These are phyloP conservation scores for Theonella swinhoei DNA, from an alignment of 37 sponge, comb jelly and placozoan genomes.

Conservation along the genomic window DNA sequence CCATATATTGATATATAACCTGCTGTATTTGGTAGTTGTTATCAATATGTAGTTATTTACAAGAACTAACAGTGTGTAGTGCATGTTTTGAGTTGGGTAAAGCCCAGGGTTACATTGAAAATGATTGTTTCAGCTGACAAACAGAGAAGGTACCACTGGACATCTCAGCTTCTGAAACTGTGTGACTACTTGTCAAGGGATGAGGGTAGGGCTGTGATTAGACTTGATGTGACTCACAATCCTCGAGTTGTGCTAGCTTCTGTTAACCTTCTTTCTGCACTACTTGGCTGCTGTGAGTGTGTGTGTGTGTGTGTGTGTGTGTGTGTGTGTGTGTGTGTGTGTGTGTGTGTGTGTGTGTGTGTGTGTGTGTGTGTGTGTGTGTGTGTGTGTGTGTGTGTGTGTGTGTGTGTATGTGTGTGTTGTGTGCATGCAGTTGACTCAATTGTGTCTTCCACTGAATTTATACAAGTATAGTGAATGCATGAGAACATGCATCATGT, in stretches of 20 bases:
- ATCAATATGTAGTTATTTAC: no score
- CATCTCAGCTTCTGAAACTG: not conserved
- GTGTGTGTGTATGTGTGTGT: no score
- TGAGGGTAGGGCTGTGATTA: not conserved
- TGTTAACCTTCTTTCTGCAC: not conserved
- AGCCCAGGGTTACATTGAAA: no score
- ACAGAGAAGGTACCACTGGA: not conserved
- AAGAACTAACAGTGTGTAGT: no score
- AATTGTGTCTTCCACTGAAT: no score
- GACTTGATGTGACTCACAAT: not conserved
- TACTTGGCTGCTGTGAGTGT: constrained; percentile 25
- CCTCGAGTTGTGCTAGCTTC: not conserved
- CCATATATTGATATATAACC: no score
- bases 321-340: constrained; percentile 42
- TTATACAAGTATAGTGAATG: not conserved
- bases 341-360: constrained; percentile 38
- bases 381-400: constrained; percentile 29
- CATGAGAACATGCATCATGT: not conserved
- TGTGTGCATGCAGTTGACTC: no score
- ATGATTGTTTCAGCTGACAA: not conserved
- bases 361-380: constrained; percentile 40
- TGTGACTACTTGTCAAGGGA: not conserved
- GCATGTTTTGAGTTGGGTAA: no score
- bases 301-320: constrained; percentile 43
- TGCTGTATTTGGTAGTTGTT: no score